These are phyloP conservation scores for Atlantisia rogersi DNA, from an alignment of 2,113 vertebrate species.

Conservation along the genomic window DNA sequence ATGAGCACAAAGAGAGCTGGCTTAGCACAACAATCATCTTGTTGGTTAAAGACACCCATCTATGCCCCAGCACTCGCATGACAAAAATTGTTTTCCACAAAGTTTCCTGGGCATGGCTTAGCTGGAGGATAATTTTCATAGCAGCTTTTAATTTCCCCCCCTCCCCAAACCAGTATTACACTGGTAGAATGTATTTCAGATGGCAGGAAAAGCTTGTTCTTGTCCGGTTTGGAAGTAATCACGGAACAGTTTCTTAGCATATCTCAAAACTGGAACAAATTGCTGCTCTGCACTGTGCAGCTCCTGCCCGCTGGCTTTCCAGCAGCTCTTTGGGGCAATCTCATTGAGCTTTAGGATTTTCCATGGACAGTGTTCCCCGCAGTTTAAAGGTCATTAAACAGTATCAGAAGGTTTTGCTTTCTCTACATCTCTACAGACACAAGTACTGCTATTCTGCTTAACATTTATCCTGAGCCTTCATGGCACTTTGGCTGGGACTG, in stretches of 20 bases:
- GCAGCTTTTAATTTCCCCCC: background rate
- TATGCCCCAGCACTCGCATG: background rate
- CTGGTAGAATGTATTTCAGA: background rate
- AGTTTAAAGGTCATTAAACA: background rate
- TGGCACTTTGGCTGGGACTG: background rate
- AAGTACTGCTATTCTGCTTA: background rate
- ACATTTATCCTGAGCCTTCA: background rate
- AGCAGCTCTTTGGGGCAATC: background rate
- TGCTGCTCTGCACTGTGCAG: background rate
- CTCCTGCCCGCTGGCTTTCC: background rate
- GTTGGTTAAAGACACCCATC: background rate
- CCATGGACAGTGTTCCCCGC: background rate
- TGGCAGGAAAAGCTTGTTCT: slow-evolving; percentile 46
- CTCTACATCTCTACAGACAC: background rate
- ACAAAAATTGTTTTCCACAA: background rate
- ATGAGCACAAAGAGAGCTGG: slow-evolving; percentile 1
- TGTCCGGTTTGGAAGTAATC: slow-evolving; percentile 20
- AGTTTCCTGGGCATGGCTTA: background rate
- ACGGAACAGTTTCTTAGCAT: slow-evolving; percentile 27
- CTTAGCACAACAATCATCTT: background rate
- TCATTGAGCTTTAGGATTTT: background rate
- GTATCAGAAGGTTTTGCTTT: background rate
- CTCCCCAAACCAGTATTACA: background rate
- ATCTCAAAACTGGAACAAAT: slow-evolving; percentile 38
- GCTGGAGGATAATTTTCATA: background rate